phyloP scores from a whole-genome alignment of 1,140 invertebrate genomes.

The Schlechtendalia chinensis region DNA sequence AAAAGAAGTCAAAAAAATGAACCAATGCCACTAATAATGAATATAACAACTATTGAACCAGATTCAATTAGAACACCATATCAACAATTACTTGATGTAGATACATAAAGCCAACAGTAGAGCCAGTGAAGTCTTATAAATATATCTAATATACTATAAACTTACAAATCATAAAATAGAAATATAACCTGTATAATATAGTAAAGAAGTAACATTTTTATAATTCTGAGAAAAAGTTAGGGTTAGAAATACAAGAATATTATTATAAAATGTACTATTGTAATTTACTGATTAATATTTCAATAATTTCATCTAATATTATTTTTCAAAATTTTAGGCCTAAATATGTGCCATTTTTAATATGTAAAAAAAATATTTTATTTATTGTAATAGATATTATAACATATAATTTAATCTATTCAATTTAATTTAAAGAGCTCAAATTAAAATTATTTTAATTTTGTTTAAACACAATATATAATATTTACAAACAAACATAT shows the following conservation, averaged over 20 bases:
- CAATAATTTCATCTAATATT: neutral
- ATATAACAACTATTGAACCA: slow-evolving; percentile 38
- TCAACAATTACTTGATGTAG: slow-evolving; percentile 44
- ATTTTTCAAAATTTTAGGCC: neutral
- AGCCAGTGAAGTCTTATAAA: neutral
- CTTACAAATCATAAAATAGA: neutral
- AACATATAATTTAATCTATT: neutral
- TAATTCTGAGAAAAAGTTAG: too few species aligned
- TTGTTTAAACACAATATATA: neutral
- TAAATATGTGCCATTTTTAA: slow-evolving; percentile 34
- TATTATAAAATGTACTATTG: neutral
- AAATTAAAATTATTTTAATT: neutral
- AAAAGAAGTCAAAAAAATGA: slow-evolving; percentile 62
- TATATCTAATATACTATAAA: too few species aligned
- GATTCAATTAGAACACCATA: slow-evolving; percentile 51
- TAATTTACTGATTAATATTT: neutral
- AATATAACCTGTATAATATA: too few species aligned
- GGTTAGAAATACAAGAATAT: too few species aligned
- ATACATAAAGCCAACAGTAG: neutral
- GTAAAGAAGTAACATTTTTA: too few species aligned
- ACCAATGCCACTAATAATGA: slow-evolving; percentile 53
- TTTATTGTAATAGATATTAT: neutral
- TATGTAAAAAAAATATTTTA: neutral
- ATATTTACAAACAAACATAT: too few species aligned
- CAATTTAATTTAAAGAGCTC: slow-evolving; percentile 2